Base-by-base conservation (phyloP, 2,113 vertebrate species). In the Cephalopholis sonnerati region DNA sequence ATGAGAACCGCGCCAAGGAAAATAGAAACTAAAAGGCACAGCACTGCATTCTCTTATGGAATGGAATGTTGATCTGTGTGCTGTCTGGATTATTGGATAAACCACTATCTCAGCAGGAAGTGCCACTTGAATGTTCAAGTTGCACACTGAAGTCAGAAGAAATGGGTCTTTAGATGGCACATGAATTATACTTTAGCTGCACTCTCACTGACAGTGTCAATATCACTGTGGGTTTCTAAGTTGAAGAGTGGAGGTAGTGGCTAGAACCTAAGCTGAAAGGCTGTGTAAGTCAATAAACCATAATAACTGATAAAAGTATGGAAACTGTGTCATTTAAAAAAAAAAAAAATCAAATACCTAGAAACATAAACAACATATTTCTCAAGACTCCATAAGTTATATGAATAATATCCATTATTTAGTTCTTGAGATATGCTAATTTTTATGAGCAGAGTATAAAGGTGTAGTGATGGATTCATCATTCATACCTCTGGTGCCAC, bases 71-170 rank as follows among this genome's bases (percentile, higher is more conserved):
- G 65, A 81, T 81, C 39, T 58, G 18, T 62, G 27, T 69, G 41
- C 39, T 70, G 15, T 58, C 74, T 53, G 44, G 57, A 29, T 74
- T 69, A 69, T 46, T 76, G 29, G 29, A 74, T 73, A 65, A 84
- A 84, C 58, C 58, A 70, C 69, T n/a, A 59, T 66, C 58, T 79
- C 69, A 78, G 65, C 78, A 85, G 82, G 64, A 84, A 71, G 50
- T 62, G 27, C 48, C 46, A 74, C 74, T 74, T 63, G 25, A 70
- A 74, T 78, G 64, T 74, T 64, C 53, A 36, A 59, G 54, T 18
- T 13, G 16, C 32, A 4, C 51, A 15, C 44, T 81, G 64, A 74
- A 69, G 58, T 53, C 27, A 51, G 59, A 22, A 77, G 57, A 50
- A 77, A 84, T 29, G 39, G 58, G 77, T 57, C 77, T 72, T 83